Base-by-base conservation (phyloP, 2,113 vertebrate genomes). In the Brachypodius melanocephalos region DNA sequence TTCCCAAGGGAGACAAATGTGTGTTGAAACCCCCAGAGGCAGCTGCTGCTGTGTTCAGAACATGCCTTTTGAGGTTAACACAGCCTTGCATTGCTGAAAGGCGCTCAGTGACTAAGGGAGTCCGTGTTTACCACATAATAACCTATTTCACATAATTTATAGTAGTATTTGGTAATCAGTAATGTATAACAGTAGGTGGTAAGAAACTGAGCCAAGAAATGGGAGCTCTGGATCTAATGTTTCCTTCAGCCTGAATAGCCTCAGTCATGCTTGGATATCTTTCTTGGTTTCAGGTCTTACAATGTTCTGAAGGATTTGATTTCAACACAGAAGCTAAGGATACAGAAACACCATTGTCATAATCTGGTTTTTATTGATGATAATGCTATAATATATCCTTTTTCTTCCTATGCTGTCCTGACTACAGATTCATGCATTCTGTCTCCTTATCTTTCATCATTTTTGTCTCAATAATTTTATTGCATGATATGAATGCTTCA, bases 401-500 rank as follows among this genome's bases (percentile, higher is more conserved):
- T 77, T 49, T 51, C 49, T 45, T 52, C 54, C 17, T 20, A 22
- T 68, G 43, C 76, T 79, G 43, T 45, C 78, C 57, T 80, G 87
- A 88, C 83, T 71, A 67, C 42, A 78, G 78, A 78, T 83, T 90
- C 55, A 49, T 86, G 68, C 62, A 72, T 96, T 90, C 76, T 91
- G 19, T n/a, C 87, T 93, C 66, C 80, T 94, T 93, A 92, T 77
- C 73, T 77, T 90, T 88, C 66, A 84, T 94, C n/a, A 66, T 95
- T 88, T 95, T 95, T 90, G 85, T 89, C 88, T 76, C 25, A 12
- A 69, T 94, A 95, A 95, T 96, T 97, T 93, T 90, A 95, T 93
- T 93, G 66, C 75, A 42, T 71, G 62, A 72, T 96, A 81, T 78
- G 77, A 95, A 92, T 89, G 67, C 52, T 88, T 96, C 77, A 38